Evolutionary conservation across 1,140 invertebrate species (phyloP).

Genomic region (Arion vulgaris): DNA sequence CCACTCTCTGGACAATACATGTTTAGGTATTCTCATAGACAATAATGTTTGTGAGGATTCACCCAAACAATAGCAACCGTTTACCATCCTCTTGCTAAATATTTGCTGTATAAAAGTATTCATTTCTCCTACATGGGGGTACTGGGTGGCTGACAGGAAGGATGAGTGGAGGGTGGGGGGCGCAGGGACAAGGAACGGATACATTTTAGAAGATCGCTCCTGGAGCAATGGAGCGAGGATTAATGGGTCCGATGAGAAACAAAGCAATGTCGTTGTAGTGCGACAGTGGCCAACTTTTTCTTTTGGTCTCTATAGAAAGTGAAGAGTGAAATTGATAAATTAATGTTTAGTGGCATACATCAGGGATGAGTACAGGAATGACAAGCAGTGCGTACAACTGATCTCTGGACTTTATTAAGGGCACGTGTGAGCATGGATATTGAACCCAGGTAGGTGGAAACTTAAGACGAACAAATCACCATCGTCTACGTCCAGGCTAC

Average conservation of each 20-base stretch:
- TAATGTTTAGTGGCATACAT: neutral
- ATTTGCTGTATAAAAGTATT: neutral
- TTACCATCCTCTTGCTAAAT: slow-evolving; percentile 6
- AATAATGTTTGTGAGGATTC: neutral
- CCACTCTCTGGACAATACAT: neutral
- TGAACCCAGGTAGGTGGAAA: slow-evolving; percentile 1
- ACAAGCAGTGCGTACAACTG: neutral
- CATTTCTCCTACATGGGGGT: neutral
- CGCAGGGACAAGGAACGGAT: neutral
- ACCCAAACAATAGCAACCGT: neutral
- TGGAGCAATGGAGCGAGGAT: neutral
- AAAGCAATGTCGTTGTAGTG: neutral
- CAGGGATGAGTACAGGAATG: neutral
- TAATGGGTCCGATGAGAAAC: neutral
- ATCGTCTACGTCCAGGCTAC: neutral
- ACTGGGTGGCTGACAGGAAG: no score
- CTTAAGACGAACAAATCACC: neutral
- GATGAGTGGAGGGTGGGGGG: no score
- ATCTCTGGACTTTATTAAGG: neutral
- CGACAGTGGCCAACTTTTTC: neutral
- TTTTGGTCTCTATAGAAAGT: neutral
- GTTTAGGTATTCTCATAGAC: neutral
- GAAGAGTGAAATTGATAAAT: neutral
- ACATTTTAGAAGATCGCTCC: neutral
- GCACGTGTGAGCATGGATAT: neutral